Percentiles rank a stretch among this genome's conserved stretches.
These are phyloP conservation scores for Blastobasis lacticolella DNA, from an alignment of 2,888 invertebrate genomes.

Conservation along the genomic window DNA sequence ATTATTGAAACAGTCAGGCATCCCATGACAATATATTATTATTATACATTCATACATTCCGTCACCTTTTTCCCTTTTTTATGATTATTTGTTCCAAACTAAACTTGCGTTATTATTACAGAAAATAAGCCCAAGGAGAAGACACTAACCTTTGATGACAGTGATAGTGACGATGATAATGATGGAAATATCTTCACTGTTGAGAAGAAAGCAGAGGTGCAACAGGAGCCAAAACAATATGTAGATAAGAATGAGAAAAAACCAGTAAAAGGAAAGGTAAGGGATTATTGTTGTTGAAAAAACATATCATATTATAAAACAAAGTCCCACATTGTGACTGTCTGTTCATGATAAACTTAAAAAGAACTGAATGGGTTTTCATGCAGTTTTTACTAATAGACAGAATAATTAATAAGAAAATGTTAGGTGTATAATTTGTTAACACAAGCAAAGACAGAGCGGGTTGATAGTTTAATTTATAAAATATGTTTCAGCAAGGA, in stretches of 20 bases:
- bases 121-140: slow-evolving; percentile 41
- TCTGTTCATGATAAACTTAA: no score
- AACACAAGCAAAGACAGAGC: no score
- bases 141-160: slow-evolving; percentile 58
- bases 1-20: no score
- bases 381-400: no score
- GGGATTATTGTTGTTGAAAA: slow-evolving; percentile 6
- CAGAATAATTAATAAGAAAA: no score
- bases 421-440: no score
- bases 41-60: no score
- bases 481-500: slow-evolving; percentile 34
- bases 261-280: slow-evolving; percentile 7
- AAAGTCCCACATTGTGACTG: no score
- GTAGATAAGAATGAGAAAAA: neutral
- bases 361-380: no score
- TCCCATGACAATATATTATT: no score
- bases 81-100: neutral
- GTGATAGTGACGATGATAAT: slow-evolving; percentile 52
- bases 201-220: slow-evolving; percentile 48
- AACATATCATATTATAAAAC: neutral
- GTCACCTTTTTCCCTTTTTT: no score
- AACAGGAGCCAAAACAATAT: neutral
- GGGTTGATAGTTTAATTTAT: neutral
- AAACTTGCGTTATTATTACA: slow-evolving; percentile 20
- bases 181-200: slow-evolving; percentile 57